phyloP scores from a whole-genome alignment of 2,113 vertebrate species.

The Phoxinus phoxinus region DNA sequence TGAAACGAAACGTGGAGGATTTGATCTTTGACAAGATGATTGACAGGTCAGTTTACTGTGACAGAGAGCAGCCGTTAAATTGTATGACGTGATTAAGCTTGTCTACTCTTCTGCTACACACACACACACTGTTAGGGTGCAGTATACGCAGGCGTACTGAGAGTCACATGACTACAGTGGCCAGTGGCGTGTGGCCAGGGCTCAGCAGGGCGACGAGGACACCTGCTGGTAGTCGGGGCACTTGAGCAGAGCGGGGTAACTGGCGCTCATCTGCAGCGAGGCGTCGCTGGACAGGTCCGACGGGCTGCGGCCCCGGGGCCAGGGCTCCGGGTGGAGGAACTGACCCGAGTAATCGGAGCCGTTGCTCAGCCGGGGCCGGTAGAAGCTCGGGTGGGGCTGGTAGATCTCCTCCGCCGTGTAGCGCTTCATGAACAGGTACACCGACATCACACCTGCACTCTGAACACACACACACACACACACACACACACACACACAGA shows the following conservation, averaged over 20 bases:
- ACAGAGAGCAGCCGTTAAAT: too few relatives aligned
- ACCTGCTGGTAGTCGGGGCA: conserved; percentile 89
- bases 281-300: conserved; percentile 90
- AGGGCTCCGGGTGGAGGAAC: conserved; percentile 86
- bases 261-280: conserved; percentile 87
- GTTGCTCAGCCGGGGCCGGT: conserved; percentile 89
- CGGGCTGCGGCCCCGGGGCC: conserved; percentile 84
- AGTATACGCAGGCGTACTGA: too few relatives aligned
- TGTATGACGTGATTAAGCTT: too few relatives aligned
- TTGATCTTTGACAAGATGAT: too few relatives aligned
- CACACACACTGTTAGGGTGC: too few relatives aligned
- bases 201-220: conserved; percentile 89
- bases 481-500: too few relatives aligned
- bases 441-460: conserved; percentile 90
- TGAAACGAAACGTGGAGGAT: too few relatives aligned
- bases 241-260: conserved; percentile 88
- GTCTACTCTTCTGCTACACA: too few relatives aligned
- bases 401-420: conserved; percentile 89
- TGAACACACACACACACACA: conserved; percentile 54
- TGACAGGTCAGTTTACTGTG: too few relatives aligned
- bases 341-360: conserved; percentile 91
- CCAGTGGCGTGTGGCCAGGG: too few relatives aligned
- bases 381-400: conserved; percentile 85
- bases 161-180: too few relatives aligned
- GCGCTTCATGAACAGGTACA: conserved; percentile 92